Conservation (phyloP, 2,797 vertebrate species). For the Gephyroberyx darwinii region DNA sequence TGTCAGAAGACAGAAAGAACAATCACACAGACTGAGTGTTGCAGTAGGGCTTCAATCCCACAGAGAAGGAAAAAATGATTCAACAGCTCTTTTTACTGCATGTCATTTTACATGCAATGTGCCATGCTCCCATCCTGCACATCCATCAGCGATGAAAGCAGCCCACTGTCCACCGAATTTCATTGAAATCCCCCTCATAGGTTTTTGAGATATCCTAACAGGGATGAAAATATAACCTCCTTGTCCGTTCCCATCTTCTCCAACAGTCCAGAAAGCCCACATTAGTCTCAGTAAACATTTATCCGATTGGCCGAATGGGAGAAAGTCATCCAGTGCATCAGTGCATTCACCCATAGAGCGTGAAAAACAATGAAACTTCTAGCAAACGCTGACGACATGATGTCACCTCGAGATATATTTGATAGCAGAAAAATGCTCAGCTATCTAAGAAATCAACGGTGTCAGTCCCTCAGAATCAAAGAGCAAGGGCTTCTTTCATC, state of each 20-base stretch:
- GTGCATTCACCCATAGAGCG: too few species aligned
- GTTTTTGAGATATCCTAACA: too few species aligned
- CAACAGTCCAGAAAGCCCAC: background rate
- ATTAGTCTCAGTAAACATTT: background rate
- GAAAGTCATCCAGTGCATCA: background rate
- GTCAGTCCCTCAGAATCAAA: too few species aligned
- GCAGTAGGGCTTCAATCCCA: background rate
- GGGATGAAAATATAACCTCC: too few species aligned
- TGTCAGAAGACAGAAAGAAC: constrained; percentile 16
- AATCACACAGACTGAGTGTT: background rate
- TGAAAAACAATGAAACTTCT: too few species aligned
- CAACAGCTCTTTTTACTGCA: constrained; percentile 9
- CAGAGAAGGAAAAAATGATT: constrained; percentile 14
- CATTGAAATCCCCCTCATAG: too few species aligned
- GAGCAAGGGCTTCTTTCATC: too few species aligned
- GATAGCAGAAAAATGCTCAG: too few species aligned
- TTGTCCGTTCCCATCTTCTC: background rate
- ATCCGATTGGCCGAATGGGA: background rate
- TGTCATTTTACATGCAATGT: constrained; percentile 35
- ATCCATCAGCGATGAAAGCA: constrained; percentile 17
- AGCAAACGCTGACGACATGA: too few species aligned
- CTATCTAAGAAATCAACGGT: too few species aligned
- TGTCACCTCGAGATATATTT: too few species aligned
- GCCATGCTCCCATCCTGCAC: constrained; percentile 1
- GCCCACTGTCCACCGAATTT: background rate